Evolutionary conservation across 35 echinoderm and acorn worm genomes (phyloP).

Genomic region (Patiria miniata): DNA sequence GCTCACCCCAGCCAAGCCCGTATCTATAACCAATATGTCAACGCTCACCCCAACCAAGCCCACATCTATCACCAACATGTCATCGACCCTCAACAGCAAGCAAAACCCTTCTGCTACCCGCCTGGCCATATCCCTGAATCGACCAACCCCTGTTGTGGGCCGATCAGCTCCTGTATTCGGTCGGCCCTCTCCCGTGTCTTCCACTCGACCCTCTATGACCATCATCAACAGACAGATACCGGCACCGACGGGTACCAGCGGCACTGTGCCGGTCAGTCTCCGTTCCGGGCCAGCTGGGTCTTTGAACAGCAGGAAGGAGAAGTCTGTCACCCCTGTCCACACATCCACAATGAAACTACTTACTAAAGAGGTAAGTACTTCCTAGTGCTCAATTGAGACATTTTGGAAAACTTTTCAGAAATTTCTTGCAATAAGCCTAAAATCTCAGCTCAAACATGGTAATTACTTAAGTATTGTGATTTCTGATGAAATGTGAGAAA

Average conservation of each 20-base stretch:
- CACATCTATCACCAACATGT: not conserved
- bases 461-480: too few relatives aligned
- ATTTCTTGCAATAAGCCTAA: too few relatives aligned
- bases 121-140: not conserved
- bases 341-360: not conserved
- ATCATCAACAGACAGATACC: not conserved
- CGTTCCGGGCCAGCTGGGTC: not conserved
- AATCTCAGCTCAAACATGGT: too few relatives aligned
- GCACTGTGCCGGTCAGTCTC: not conserved
- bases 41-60: not conserved
- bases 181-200: not conserved
- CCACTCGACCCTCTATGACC: not conserved
- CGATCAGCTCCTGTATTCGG: not conserved
- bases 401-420: too few relatives aligned
- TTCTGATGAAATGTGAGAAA: too few relatives aligned
- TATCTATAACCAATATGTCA: not conserved
- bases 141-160: not conserved
- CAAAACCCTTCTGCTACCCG: not conserved
- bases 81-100: not conserved
- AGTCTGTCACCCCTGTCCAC: not conserved
- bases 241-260: not conserved
- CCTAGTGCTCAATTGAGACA: too few relatives aligned
- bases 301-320: not conserved
- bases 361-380: not conserved
- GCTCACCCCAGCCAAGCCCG: not conserved